phyloP scores from a whole-genome alignment of 1,140 invertebrate genomes.

The Scaptomyza pallida region DNA sequence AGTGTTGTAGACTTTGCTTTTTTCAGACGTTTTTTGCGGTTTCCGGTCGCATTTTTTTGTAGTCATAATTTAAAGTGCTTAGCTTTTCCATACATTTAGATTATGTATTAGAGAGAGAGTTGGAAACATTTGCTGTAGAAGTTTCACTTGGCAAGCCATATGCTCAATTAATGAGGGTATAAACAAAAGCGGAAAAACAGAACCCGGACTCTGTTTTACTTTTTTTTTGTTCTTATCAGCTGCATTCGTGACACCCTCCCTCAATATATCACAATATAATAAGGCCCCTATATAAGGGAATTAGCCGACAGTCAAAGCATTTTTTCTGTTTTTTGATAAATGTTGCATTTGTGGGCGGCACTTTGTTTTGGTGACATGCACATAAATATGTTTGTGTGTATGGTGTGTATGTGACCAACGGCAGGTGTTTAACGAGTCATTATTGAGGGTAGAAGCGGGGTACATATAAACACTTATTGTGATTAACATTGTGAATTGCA shows the following conservation, averaged over 20 bases:
- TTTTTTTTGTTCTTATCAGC: slow-evolving; percentile 9
- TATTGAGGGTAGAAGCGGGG: slow-evolving; percentile 10
- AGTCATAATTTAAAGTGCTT: slow-evolving; percentile 47
- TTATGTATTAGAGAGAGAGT: slow-evolving; percentile 38
- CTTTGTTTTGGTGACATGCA: not conserved
- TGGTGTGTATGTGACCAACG: slow-evolving; percentile 50
- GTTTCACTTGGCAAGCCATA: slow-evolving; percentile 20
- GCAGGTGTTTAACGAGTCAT: slow-evolving; percentile 52
- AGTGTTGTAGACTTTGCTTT: slow-evolving; percentile 10
- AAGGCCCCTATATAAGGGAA: slow-evolving; percentile 23
- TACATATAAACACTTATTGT: slow-evolving; percentile 24
- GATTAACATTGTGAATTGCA: slow-evolving; percentile 24
- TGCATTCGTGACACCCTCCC: slow-evolving; percentile 23
- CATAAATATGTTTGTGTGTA: not conserved
- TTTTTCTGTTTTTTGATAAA: slow-evolving; percentile 23
- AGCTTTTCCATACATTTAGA: slow-evolving; percentile 61
- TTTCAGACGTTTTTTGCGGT: slow-evolving; percentile 33
- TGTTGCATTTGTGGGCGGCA: slow-evolving; percentile 28
- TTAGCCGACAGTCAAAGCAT: slow-evolving; percentile 10
- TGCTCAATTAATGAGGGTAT: slow-evolving; percentile 23
- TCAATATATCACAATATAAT: slow-evolving; percentile 40
- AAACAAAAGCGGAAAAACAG: not conserved
- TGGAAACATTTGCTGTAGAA: slow-evolving; percentile 21
- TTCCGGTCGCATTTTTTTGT: slow-evolving; percentile 64
- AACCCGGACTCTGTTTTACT: not conserved